phyloP scores from a whole-genome alignment of 1,140 invertebrate genomes.

The Drosophila parvula region DNA sequence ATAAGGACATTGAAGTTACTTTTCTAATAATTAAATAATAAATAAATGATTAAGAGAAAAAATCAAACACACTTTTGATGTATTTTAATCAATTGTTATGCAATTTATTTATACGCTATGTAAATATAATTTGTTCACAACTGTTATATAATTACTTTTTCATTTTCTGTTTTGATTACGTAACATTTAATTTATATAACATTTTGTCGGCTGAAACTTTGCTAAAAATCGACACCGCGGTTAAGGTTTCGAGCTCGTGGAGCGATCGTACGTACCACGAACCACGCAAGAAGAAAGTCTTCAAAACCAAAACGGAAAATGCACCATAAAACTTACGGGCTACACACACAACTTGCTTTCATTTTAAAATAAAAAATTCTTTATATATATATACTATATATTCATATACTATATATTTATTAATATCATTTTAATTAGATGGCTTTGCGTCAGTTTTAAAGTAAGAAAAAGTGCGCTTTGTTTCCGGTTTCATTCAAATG shows the following conservation, averaged over 20 bases:
- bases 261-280: too few species aligned
- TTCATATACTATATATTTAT: conserved; percentile 23
- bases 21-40: too few species aligned
- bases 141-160: conserved; percentile 78
- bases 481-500: conserved; percentile 43
- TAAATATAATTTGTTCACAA: conserved; percentile 82
- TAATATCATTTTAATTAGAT: conserved; percentile 21
- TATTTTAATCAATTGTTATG: conserved; percentile 81
- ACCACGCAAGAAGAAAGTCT: background rate
- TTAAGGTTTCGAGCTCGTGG: background rate
- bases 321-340: conserved; percentile 13
- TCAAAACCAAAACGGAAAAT: conserved; percentile 10
- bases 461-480: conserved; percentile 62
- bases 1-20: too few species aligned
- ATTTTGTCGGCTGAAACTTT: conserved; percentile 60
- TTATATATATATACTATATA: conserved; percentile 17
- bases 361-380: conserved; percentile 6
- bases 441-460: conserved; percentile 50
- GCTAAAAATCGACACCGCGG: conserved; percentile 13
- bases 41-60: too few species aligned
- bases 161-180: conserved; percentile 34
- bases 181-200: conserved; percentile 25
- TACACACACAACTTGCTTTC: conserved; percentile 11
- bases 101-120: conserved; percentile 81
- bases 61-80: conserved; percentile 7